These are phyloP conservation scores for Cristatella mucedo DNA, from an alignment of 2,888 invertebrate genomes.

Conservation along the genomic window DNA sequence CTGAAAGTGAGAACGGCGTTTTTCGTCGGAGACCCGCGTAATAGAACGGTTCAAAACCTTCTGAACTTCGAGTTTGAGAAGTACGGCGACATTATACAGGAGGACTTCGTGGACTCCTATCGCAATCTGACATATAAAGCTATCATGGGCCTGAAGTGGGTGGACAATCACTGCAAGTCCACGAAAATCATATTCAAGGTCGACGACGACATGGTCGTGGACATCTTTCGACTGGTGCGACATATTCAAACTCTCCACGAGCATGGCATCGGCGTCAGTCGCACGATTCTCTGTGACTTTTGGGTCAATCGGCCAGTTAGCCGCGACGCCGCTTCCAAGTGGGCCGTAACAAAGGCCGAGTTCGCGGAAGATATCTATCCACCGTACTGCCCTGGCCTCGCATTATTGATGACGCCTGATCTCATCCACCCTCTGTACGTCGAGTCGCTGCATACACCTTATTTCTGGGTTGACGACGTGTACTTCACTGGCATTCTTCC, in stretches of 20 bases:
- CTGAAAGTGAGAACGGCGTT: slow-evolving; percentile 22
- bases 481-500: slow-evolving; percentile 68
- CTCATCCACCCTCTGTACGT: slow-evolving; percentile 47
- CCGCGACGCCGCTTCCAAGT: slow-evolving; percentile 39
- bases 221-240: slow-evolving; percentile 37
- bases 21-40: slow-evolving; percentile 23
- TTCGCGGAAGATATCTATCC: slow-evolving; percentile 35
- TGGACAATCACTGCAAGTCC: slow-evolving; percentile 29
- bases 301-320: slow-evolving; percentile 36
- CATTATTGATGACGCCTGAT: slow-evolving; percentile 47
- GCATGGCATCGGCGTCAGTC: slow-evolving; percentile 13
- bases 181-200: slow-evolving; percentile 37
- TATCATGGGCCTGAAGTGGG: slow-evolving; percentile 39
- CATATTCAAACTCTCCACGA: slow-evolving; percentile 14
- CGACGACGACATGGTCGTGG: slow-evolving; percentile 41
- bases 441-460: slow-evolving; percentile 48
- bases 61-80: slow-evolving; percentile 23
- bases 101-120: slow-evolving; percentile 38
- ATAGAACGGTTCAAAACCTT: slow-evolving; percentile 18
- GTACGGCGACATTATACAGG: slow-evolving; percentile 34
- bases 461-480: slow-evolving; percentile 84
- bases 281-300: slow-evolving; percentile 29
- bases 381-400: slow-evolving; percentile 41
- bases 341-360: slow-evolving; percentile 38
- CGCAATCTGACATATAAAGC: slow-evolving; percentile 41